These are phyloP conservation scores for Anguilla japonica DNA, from an alignment of 2,113 vertebrate genomes.

Conservation along the genomic window DNA sequence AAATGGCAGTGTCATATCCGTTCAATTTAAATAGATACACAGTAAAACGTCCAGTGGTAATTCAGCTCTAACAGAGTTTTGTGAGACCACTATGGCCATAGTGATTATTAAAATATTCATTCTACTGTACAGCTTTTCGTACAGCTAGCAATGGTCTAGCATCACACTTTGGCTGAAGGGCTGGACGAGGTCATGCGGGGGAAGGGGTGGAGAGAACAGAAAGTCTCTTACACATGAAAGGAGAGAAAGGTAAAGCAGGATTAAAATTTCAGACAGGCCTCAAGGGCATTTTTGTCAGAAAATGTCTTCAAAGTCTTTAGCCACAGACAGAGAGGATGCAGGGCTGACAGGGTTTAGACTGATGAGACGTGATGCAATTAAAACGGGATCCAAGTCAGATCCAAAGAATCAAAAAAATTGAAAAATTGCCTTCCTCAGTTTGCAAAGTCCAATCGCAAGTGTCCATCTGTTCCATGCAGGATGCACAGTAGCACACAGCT, in stretches of 20 bases:
- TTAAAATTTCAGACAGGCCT: neutral
- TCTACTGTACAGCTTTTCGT: neutral
- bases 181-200: slow-evolving; percentile 29
- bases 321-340: neutral
- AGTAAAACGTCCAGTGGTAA: too few relatives aligned
- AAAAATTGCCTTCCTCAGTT: too few relatives aligned
- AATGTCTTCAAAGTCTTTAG: neutral
- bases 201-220: neutral
- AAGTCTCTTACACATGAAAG: neutral
- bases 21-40: too few relatives aligned
- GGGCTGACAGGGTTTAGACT: too few relatives aligned
- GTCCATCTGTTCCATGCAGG: too few relatives aligned
- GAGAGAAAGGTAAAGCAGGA: neutral
- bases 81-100: too few relatives aligned
- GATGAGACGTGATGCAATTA: too few relatives aligned
- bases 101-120: neutral
- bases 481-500: too few relatives aligned
- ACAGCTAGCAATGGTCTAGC: slow-evolving; percentile 31
- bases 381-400: too few relatives aligned
- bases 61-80: too few relatives aligned
- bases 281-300: neutral
- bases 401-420: too few relatives aligned
- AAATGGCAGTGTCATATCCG: neutral
- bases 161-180: neutral
- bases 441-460: too few relatives aligned